These are phyloP conservation scores for Calliopsis andreniformis DNA, from an alignment of 1,140 invertebrate species.

Conservation along the genomic window DNA sequence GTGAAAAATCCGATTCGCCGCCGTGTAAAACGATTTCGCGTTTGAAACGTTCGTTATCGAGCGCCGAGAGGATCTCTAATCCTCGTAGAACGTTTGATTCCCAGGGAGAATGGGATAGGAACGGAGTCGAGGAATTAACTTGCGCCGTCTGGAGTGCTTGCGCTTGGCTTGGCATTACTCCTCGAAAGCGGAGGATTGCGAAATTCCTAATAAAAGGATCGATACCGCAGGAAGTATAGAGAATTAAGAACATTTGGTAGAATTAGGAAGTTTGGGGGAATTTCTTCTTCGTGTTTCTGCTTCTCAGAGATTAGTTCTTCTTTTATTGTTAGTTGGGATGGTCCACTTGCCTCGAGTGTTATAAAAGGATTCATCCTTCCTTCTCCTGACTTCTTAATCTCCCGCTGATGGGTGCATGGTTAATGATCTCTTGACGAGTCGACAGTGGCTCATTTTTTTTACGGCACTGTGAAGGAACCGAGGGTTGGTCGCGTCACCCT, in stretches of 20 bases:
- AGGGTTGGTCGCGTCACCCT: slow-evolving; percentile 31
- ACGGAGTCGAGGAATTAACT: slow-evolving; percentile 17
- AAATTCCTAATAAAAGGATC: background rate
- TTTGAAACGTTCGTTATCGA: slow-evolving; percentile 26
- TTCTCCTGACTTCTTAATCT: background rate
- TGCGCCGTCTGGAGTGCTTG: background rate
- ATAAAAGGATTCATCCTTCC: background rate
- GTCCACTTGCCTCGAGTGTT: too few relatives aligned
- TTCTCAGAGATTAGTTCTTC: too few relatives aligned
- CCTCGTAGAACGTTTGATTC: background rate
- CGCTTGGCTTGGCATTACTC: background rate
- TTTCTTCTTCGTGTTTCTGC: too few relatives aligned
- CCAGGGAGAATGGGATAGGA: background rate
- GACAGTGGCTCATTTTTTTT: slow-evolving; percentile 1
- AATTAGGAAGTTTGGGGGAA: too few relatives aligned
- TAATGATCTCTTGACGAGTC: slow-evolving; percentile 29
- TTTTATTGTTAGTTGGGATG: too few relatives aligned
- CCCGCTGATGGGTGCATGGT: background rate
- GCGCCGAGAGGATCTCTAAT: slow-evolving; percentile 3
- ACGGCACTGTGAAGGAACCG: slow-evolving; percentile 32
- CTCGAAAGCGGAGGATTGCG: background rate
- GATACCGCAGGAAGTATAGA: too few relatives aligned
- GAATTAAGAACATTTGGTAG: too few relatives aligned
- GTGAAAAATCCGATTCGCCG: slow-evolving; percentile 18
- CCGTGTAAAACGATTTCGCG: slow-evolving; percentile 29